Evolutionary conservation across 2,888 invertebrate genomes (phyloP), one percentile per base, ranked within the genome.

Genomic region (Kuschelorhynchus macadamiae): DNA sequence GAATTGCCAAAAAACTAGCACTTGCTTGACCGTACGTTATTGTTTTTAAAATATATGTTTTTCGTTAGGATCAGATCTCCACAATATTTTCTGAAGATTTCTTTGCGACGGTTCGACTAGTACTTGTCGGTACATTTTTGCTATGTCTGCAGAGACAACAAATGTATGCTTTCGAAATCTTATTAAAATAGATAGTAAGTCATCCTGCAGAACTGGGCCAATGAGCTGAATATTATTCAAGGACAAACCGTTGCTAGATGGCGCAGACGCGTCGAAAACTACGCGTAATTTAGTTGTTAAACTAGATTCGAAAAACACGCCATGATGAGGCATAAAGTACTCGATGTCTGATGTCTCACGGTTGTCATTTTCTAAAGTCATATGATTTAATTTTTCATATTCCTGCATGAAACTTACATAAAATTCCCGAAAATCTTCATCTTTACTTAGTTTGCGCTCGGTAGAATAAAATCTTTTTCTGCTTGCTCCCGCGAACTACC

Each of bases 161-260:
- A 2, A 46, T n/a, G 17, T 1, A n/a, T 46, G 56, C 11, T 25
- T 56, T n/a, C 56, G 17, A 16, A 56, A 56, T 30, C 56, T 20
- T 5, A 56, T n/a, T 14, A 56, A 20, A n/a, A 56, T 56, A 14
- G 44, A 44, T 7, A 56, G 20, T n/a, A 56, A 44, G 30, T 56
- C 36, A 2, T 59, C 36, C 17, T 59, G 59, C n/a, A 59, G 46
- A 2, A 59, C 59, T 8, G 59, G 59, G 1, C 46, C 46, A n/a
- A 46, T 21, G 7, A 25, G 7, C 25, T 25, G 25, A 5, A 25
- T 25, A 7, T 25, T 25, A 25, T 25, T 25, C 7, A n/a, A 12
- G n/a, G 20, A 25, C 12, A 36, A 11, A 3, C 21, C 33, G 20
- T 55, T 55, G 14, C 39, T 39, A 8, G 52, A 32, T 11, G 33